Percentiles rank a stretch among this genome's conserved stretches.
Evolutionary conservation across 2,797 vertebrate species (phyloP).

Genomic region (Orientallactaga sibirica): DNA sequence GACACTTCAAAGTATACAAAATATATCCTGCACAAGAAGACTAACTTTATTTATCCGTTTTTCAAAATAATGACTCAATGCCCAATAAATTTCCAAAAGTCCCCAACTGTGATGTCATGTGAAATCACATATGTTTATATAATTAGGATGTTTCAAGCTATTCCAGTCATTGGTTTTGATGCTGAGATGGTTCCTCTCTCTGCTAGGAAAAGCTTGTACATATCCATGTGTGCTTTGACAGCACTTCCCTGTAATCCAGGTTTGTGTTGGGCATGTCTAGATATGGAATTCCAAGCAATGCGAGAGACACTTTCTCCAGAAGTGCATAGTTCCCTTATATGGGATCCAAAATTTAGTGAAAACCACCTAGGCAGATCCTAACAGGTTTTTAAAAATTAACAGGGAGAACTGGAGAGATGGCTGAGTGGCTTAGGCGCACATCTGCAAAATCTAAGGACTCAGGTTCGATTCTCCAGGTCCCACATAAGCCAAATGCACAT

Average conservation of each 20-base stretch:
- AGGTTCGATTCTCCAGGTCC: too few species aligned
- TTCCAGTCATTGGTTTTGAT: constrained; percentile 8
- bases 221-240: neutral
- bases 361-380: neutral
- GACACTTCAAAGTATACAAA: constrained; percentile 6
- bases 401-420: too few species aligned
- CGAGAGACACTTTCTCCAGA: neutral
- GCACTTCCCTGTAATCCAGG: neutral
- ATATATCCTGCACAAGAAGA: neutral
- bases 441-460: too few species aligned
- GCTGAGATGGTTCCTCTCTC: neutral
- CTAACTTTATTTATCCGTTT: neutral
- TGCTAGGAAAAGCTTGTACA: neutral
- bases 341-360: constrained; percentile 1
- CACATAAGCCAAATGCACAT: too few species aligned
- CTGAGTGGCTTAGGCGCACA: too few species aligned
- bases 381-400: constrained; percentile 18
- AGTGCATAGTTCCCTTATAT: neutral
- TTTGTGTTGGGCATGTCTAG: neutral
- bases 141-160: neutral
- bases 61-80: neutral
- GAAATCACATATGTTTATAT: constrained; percentile 49
- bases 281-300: neutral
- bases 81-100: constrained; percentile 28
- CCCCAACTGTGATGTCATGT: neutral